Evolutionary conservation across 2,113 vertebrate genomes (phyloP), one percentile per base, ranked within the genome.

Genomic region (Pipa parva): DNA sequence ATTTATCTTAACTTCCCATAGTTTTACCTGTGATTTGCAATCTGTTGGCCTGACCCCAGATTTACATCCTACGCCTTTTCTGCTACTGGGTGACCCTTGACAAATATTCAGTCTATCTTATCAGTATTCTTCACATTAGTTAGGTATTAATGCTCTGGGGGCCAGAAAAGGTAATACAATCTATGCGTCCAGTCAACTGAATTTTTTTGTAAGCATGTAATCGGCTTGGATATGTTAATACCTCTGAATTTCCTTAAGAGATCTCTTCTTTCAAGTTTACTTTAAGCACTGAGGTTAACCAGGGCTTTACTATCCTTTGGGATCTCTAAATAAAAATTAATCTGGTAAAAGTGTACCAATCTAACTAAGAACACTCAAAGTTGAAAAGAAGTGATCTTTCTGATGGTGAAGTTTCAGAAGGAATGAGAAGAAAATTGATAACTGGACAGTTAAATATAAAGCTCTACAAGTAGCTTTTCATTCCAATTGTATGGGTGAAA

Each of bases 1-100:
- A 22, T 57, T 69, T 69, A 60, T 60, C 65, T 69, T 33, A 59
- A 51, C 56, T 68, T 68, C 56, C 56, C 26, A 12, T 52, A 22
- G 51, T 39, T 60, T 42, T 60, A 69, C 57, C 65, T 69, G 65
- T 42, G 45, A 52, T 60, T 46, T 59, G 55, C 56, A 50, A 45
- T 37, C 63, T 58, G 5, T 48, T 36, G 54, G 17, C 20, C 28
- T 67, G 54, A 59, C 64, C 64, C 56, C 55, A 22, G 12, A 22
- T 68, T 20, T 51, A 25, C 46, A 68, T 59, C 65, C 65, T 33
- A 28, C 7, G 27, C 21, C 51, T 21, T 37, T 45, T 51, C 48
- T 20, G 57, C 65, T 69, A 60, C 65, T 69, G 65, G 63, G 48
- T 36, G 42, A 15, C 24, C 17, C 65, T 24, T 45, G 48, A 52